phyloP scores from a whole-genome alignment of 2,888 invertebrate species.

The Autographa pulchrina region DNA sequence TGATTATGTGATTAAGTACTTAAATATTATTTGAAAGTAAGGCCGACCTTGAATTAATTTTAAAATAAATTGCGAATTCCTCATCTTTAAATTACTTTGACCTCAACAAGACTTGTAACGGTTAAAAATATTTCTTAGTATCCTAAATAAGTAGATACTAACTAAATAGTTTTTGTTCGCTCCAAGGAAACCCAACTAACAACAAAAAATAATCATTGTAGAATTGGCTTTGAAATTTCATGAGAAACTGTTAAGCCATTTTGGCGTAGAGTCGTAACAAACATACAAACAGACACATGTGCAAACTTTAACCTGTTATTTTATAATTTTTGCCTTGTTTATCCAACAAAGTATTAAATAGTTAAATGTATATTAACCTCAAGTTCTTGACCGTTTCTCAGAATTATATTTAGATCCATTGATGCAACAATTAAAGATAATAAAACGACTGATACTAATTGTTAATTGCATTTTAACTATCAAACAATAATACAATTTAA shows the following conservation, averaged over 20 bases:
- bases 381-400: conserved; percentile 25
- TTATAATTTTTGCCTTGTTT: no score
- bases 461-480: conserved; percentile 35
- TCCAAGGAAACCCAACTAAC: no score
- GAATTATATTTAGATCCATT: conserved; percentile 52
- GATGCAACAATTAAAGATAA: conserved; percentile 31
- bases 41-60: conserved; percentile 42
- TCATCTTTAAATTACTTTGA: conserved; percentile 25
- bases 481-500: conserved; percentile 7
- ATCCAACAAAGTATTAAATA: neutral
- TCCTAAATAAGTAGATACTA: neutral
- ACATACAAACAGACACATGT: no score
- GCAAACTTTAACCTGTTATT: no score
- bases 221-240: no score
- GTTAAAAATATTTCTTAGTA: neutral
- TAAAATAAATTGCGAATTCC: conserved; percentile 42
- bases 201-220: no score
- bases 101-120: conserved; percentile 17
- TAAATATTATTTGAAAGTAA: conserved; percentile 47
- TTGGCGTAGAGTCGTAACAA: no score
- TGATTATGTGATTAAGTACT: conserved; percentile 14
- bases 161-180: neutral
- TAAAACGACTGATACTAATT: conserved; percentile 29
- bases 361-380: conserved; percentile 12
- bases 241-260: no score